Percentiles rank a stretch among this genome's conserved stretches.
Conservation (phyloP, 2,113 vertebrate genomes). For the Hipposideros armiger region DNA sequence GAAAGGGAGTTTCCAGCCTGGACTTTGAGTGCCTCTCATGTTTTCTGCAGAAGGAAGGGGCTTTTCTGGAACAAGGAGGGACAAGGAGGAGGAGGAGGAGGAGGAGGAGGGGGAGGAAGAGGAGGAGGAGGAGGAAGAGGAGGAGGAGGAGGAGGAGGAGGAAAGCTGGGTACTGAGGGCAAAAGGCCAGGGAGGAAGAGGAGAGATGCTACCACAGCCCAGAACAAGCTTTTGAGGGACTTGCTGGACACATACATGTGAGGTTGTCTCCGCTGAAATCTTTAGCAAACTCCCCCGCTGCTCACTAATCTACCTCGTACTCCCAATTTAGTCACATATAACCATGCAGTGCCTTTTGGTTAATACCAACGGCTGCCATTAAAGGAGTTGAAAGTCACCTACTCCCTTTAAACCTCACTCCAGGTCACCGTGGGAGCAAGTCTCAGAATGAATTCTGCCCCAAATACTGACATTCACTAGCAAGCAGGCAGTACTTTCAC, state of each 20-base stretch:
- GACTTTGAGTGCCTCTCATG: neutral
- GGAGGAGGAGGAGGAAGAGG: neutral
- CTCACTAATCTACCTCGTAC: neutral
- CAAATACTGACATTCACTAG: neutral
- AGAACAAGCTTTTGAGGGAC: neutral
- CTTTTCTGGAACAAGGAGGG: neutral
- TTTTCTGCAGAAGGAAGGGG: neutral
- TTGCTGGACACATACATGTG: fast-evolving
- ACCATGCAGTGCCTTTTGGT: neutral
- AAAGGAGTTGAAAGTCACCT: neutral
- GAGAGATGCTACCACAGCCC: fast-evolving
- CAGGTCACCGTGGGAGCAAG: neutral
- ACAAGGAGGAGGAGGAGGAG: neutral
- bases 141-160: too few species aligned
- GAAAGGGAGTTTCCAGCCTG: neutral
- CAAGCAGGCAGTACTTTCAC: neutral
- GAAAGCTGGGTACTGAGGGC: neutral
- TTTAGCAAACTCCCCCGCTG: neutral
- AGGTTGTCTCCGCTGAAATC: neutral
- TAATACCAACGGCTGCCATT: neutral
- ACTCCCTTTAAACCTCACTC: neutral
- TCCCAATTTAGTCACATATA: too few species aligned
- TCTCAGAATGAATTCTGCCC: neutral
- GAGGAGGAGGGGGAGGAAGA: too few species aligned
- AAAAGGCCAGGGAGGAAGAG: neutral